Base-by-base conservation (phyloP, 2,888 invertebrate genomes). In the Chromoteleia sp. region DNA sequence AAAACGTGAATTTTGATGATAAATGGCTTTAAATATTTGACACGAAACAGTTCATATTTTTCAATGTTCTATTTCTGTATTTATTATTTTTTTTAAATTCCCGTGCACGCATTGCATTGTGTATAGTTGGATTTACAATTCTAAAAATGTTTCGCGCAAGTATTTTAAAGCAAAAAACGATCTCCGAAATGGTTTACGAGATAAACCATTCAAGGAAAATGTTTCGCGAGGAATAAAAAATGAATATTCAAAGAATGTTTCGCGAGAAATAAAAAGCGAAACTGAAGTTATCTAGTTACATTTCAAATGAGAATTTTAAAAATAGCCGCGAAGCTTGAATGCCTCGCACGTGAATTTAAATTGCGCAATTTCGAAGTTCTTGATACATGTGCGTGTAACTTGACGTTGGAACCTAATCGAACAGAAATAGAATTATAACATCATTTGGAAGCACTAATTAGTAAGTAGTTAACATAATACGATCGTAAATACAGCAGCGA, bases 391-490 rank as follows among this genome's bases (percentile, higher is more conserved):
- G 17, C 45, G 8, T 45, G 19, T 45, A 45, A 45, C 45, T 45
- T 17, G 17, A 45, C 14, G 41, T 41, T 14, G 15, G 8, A 45
- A 45, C 41, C 45, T 45, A 45, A 45, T 45, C 45, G 19, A 45
- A 45, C 45, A 45, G 45, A 19, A 45, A 45, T 19, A 45, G 45
- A 45, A 45, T 45, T 45, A 45, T 45, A 45, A 45, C 45, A 45
- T 19, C 17, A 45, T 45, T 45, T 45, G 6, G n/a, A 19, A 19
- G 19, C 45, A 10, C 45, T 19, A 45, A 45, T 45, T 45, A 45
- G 10, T 19, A 19, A 19, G 45, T 45, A 45, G 45, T 45, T 45
- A 19, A 45, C 45, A 45, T 45, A 45, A 45, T 45, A 10, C 19
- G 25, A 21, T 25, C 48, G 48, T 48, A 48, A 25, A 48, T 48